Evolutionary conservation across 2,113 vertebrate species (phyloP), one percentile per base, ranked within the genome.

Genomic region (Leptocoma aspasia): DNA sequence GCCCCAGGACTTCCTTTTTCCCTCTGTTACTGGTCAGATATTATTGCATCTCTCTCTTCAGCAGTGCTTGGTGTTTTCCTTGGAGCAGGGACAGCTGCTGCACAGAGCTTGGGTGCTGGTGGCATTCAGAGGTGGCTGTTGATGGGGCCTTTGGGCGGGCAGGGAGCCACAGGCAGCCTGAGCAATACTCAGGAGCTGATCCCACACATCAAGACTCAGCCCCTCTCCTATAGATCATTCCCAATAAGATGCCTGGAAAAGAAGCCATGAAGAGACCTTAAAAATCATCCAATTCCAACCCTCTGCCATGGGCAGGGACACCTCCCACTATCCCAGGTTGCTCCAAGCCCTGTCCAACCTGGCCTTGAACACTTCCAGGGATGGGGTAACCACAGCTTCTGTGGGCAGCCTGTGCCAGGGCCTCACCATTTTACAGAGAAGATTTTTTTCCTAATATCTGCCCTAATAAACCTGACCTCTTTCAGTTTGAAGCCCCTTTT

Each of bases 71-170:
- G 15, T 61, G 52, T 30, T 92, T 57, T 50, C 35, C 56, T 66
- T 39, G 0, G 1, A 85, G 87, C 77, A 69, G 69, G 81, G 52
- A 11, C 1, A 4, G n/a, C 47, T 71, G 69, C 54, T 82, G 31
- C 49, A 26, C 0, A 0, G 63, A 71, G 57, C n/a, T 2, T 0
- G 11, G 33, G 33, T 39, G 45, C 72, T 84, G 72, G 22, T 8
- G 30, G 28, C 50, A n/a, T 18, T 49, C 21, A 13, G 91, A 82
- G 35, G 27, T 6, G 5, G 41, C 21, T 30, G 11, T 4, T 2
- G 0, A 24, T 20, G 39, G 45, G 35, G 15, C n/a, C n/a, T 3
- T 21, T 63, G 49, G 41, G 27, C 61, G 49, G 60, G 52, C 60
- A 94, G 56, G 50, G 35, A 75, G 28, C n/a, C n/a, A 52, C 26